Percentiles rank a stretch among this genome's conserved stretches.
Conservation (phyloP, 2,113 vertebrate genomes). For the Gavialis gangeticus region DNA sequence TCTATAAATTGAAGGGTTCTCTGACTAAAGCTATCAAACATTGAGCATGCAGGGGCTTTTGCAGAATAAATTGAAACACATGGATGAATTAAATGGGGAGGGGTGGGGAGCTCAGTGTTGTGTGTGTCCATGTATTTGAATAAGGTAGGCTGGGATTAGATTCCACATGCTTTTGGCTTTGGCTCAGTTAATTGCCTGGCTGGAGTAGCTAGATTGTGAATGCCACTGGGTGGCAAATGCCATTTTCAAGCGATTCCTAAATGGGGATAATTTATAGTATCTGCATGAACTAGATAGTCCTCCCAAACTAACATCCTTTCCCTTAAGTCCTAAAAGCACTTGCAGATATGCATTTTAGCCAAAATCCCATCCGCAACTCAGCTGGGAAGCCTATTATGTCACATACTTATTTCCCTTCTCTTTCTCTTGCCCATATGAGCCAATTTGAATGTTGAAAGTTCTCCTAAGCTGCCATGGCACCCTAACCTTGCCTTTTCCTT, state of each 20-base stretch:
- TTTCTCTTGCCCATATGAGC: fast-evolving
- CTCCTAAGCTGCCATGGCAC: not conserved
- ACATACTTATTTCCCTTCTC: not conserved
- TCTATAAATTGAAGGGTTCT: conserved; percentile 66
- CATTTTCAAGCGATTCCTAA: conserved; percentile 7
- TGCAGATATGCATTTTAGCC: no score
- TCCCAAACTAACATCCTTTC: not conserved
- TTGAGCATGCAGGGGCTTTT: conserved; percentile 59
- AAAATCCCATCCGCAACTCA: no score
- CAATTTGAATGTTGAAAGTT: conserved; percentile 38
- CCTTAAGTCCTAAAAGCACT: conserved; percentile 34
- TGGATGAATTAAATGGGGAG: conserved; percentile 52
- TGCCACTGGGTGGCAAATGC: conserved; percentile 56
- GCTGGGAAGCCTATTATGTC: no score
- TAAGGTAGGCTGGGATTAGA: not conserved
- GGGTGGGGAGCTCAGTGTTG: not conserved
- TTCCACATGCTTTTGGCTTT: conserved; percentile 37
- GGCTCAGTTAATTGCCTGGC: not conserved
- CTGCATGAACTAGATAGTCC: conserved; percentile 1
- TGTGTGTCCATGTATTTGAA: not conserved
- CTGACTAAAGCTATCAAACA: conserved; percentile 64
- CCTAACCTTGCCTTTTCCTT: conserved; percentile 75
- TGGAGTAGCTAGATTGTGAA: not conserved
- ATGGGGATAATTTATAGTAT: conserved; percentile 41
- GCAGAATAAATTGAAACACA: conserved; percentile 61